Conservation (phyloP, 2,797 vertebrate species). For the Pseudochaenichthys georgianus region DNA sequence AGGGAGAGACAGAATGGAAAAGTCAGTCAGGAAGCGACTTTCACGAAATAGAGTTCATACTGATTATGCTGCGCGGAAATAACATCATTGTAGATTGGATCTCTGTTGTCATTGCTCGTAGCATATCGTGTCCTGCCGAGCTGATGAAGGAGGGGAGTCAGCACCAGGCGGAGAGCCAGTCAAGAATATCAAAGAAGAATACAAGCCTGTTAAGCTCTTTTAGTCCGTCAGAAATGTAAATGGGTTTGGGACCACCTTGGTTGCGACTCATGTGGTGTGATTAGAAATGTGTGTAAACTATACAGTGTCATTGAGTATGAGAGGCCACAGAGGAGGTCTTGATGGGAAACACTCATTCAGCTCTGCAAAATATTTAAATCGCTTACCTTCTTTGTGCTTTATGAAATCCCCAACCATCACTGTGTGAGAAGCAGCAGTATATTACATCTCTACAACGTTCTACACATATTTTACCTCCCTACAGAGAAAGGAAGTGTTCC, state of each 20-base stretch:
- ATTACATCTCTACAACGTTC: background rate
- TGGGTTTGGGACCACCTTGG: conserved; percentile 15
- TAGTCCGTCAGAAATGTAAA: conserved; percentile 43
- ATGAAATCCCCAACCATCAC: background rate
- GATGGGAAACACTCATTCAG: background rate
- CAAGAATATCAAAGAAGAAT: conserved; percentile 41
- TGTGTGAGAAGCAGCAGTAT: background rate
- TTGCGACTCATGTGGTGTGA: conserved; percentile 10
- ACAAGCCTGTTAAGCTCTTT: conserved; percentile 25
- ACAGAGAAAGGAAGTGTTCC: conserved; percentile 9
- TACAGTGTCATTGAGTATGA: conserved; percentile 22
- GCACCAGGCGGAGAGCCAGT: conserved; percentile 38
- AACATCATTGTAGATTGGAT: conserved; percentile 53
- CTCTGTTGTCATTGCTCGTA: conserved; percentile 40
- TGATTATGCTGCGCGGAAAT: conserved; percentile 46
- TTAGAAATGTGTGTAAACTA: conserved; percentile 31
- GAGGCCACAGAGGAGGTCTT: conserved; percentile 11
- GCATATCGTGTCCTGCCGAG: conserved; percentile 55
- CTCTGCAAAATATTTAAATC: conserved; percentile 21
- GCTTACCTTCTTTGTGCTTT: background rate
- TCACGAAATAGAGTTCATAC: conserved; percentile 38
- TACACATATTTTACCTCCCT: conserved; percentile 14
- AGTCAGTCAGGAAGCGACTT: conserved; percentile 25
- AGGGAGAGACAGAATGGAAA: conserved; percentile 2
- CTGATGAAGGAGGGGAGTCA: conserved; percentile 42